Percentiles rank a stretch among this genome's conserved stretches.
phyloP scores from a whole-genome alignment of 2,113 vertebrate genomes.

The Caranx melampygus region DNA sequence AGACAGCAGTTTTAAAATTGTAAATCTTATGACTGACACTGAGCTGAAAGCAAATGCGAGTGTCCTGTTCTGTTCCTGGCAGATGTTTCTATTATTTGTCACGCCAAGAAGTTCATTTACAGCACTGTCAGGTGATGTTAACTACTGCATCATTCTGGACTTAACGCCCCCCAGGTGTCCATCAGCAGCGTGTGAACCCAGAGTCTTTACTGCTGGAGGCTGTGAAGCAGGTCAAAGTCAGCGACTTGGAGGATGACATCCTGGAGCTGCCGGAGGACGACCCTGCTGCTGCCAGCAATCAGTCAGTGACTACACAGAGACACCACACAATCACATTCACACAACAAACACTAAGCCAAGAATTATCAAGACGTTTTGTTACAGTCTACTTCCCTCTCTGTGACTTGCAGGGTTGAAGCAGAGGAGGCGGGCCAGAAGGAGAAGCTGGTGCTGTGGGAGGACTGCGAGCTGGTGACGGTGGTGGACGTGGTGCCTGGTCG shows the following conservation, averaged over 20 bases:
- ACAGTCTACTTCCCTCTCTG: background rate
- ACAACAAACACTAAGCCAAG: rapidly evolving
- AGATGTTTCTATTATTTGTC: background rate
- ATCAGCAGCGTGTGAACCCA: conserved; percentile 86
- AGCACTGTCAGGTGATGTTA: background rate
- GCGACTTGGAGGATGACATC: conserved; percentile 93
- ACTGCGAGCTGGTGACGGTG: conserved; percentile 95
- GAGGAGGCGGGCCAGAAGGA: conserved; percentile 94
- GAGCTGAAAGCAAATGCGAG: background rate
- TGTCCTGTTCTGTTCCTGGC: background rate
- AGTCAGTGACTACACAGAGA: conserved; percentile 68
- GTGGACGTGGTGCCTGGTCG: conserved; percentile 93
- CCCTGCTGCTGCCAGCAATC: conserved; percentile 73
- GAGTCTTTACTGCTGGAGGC: conserved; percentile 94
- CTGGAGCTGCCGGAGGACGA: conserved; percentile 95
- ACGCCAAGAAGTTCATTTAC: background rate
- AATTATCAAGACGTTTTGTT: background rate
- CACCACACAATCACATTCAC: background rate
- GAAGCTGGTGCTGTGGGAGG: conserved; percentile 92
- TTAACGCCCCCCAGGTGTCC: conserved; percentile 82
- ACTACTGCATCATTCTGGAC: background rate
- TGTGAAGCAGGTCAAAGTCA: conserved; percentile 97
- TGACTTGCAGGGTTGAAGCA: conserved; percentile 86
- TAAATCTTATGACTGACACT: background rate
- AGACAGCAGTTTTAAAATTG: background rate